Base-by-base conservation (phyloP, 2,888 invertebrate genomes). In the Epicampocera succincta region DNA sequence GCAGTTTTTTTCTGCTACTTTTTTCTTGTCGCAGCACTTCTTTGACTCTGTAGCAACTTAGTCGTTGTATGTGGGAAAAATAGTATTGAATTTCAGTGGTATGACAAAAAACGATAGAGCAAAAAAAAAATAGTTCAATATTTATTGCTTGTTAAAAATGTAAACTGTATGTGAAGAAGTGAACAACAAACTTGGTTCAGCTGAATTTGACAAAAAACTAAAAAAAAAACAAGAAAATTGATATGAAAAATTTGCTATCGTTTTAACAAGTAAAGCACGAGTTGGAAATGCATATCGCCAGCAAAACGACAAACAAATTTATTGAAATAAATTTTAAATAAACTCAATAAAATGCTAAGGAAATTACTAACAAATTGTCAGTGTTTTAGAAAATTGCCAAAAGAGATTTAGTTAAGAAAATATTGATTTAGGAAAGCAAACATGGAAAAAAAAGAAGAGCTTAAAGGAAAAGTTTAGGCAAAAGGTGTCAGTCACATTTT, bases 101-200 rank as follows among this genome's bases (percentile, higher is more conserved):
- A 54, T 65, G 13, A 4, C 33, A 44, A 46, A 61, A 21, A 68
- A n/a, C n/a, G n/a, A n/a, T n/a, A n/a, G n/a, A n/a, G n/a, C n/a
- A 61, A 29, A 42, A 21, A 40, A 54, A 60, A 60, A 33, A 79
- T 84, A 81, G 79, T 84, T 76, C 84, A 82, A 82, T 82, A 84
- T 84, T 84, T 84, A 84, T 84, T 84, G 84, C 82, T 80, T 79
- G 84, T 84, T 82, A 84, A 82, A 81, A 77, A 65, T 78, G 78
- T 78, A 78, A 63, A 52, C 17, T 72, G 52, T 21, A 21, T 19
- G n/a, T n/a, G 13, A 42, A n/a, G n/a, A 46, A 48, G 5, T 56
- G 12, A 46, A 74, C 48, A 66, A 74, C 48, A 65, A 66, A 66
- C 38, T 74, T 11, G 33, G 66, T 56, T 48, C 77, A 25, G 56